Percentiles rank a stretch among this genome's conserved stretches.
Evolutionary conservation across 2,888 invertebrate genomes (phyloP).

Genomic region (Prenolepis imparis): DNA sequence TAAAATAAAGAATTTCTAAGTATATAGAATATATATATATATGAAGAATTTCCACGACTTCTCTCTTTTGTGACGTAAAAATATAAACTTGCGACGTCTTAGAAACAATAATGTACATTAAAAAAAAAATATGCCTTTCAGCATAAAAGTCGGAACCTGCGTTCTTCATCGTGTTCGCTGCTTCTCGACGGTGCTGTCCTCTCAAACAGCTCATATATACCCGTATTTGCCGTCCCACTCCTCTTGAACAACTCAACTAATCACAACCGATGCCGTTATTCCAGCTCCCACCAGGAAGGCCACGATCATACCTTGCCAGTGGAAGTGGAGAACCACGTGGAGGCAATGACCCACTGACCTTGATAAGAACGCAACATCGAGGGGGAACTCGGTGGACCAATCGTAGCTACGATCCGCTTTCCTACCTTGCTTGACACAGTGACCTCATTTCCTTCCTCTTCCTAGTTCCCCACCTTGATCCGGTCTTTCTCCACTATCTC

Average conservation of each 20-base stretch:
- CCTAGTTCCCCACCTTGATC: constrained; percentile 73
- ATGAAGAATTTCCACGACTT: not conserved
- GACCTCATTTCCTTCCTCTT: constrained; percentile 78
- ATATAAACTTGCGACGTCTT: not conserved
- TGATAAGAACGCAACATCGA: constrained; percentile 73
- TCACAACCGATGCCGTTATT: constrained; percentile 82
- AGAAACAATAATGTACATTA: not conserved
- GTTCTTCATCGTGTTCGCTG: constrained; percentile 21
- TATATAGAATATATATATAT: not conserved
- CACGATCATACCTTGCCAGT: constrained; percentile 41
- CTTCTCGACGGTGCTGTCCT: constrained; percentile 71
- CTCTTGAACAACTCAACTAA: constrained; percentile 44
- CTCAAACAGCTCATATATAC: constrained; percentile 69
- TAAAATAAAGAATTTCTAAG: not conserved
- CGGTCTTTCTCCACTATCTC: constrained; percentile 63
- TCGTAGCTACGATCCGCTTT: constrained; percentile 62
- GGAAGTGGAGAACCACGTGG: constrained; percentile 69
- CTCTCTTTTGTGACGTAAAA: not conserved
- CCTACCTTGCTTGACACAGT: constrained; percentile 71
- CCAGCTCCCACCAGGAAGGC: constrained; percentile 54
- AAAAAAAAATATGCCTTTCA: not conserved
- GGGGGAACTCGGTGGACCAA: constrained; percentile 72
- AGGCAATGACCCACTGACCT: constrained; percentile 84
- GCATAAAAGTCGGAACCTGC: not conserved
- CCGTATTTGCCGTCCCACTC: constrained; percentile 59